phyloP scores from a whole-genome alignment of 2,113 vertebrate species.

The Nycticorax nycticorax region DNA sequence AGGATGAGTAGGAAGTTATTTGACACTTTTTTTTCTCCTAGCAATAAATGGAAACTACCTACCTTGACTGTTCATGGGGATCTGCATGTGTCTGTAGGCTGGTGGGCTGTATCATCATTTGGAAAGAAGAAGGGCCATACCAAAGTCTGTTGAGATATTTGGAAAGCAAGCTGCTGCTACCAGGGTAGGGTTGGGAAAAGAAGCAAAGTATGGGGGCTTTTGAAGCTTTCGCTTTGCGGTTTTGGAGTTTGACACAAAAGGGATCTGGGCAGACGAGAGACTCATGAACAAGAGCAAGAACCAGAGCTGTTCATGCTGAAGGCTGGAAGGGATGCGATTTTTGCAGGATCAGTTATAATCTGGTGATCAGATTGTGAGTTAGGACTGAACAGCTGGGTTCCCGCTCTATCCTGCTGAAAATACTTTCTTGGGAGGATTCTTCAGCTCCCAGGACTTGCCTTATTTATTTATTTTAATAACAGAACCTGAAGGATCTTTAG shows the following conservation, averaged over 20 bases:
- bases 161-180: background rate
- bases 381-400: background rate
- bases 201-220: background rate
- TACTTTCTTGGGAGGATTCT: background rate
- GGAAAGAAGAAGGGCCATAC: background rate
- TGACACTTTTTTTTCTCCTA: background rate
- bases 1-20: background rate
- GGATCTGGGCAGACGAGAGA: background rate
- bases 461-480: background rate
- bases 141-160: background rate
- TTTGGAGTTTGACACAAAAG: background rate
- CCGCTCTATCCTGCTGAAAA: background rate
- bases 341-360: background rate
- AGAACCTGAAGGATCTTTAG: background rate
- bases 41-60: slow-evolving; percentile 41
- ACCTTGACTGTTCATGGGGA: background rate
- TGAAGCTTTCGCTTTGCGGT: background rate
- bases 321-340: background rate
- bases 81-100: background rate
- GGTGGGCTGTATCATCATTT: background rate
- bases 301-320: background rate
- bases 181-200: background rate
- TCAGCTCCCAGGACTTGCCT: background rate
- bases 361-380: background rate
- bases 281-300: background rate